Base-by-base conservation (phyloP, 2,113 vertebrate species). In the Hyaena hyaena region DNA sequence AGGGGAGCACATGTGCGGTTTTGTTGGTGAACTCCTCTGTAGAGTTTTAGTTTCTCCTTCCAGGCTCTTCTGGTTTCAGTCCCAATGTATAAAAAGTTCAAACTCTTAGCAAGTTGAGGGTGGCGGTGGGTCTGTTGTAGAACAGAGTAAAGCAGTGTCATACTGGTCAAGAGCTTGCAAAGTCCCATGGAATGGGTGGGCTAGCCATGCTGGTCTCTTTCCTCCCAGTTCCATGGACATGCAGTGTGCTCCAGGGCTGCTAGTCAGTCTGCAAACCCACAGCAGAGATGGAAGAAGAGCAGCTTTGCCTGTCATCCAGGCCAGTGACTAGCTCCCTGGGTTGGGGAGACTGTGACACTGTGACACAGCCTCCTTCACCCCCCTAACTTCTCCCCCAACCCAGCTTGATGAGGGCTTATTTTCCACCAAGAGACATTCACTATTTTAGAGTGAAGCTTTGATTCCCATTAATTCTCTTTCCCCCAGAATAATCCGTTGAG, bases 91-190 rank as follows among this genome's bases (percentile, higher is more conserved):
- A 77, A 76, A 65, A 91, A 90, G 26, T 12, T 53, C 39, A 35
- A 61, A 23, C 5, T 82, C 82, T 63, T 21, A 43, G 9, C 4
- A 73, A 69, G 11, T 21, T 61, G 39, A 28, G 10, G 26, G 10
- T 19, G 5, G 7, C n/a, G 1, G 3, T n/a, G 43, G 50, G 11
- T n/a, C 12, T 10, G 5, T 15, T 10, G 10, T 31, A 33, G 43
- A 33, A 35, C 7, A 50, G 39, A 10, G 24, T 80, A 23, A 68
- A 65, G 5, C 28, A 76, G 48, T 0, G 65, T 33, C 3, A 17
- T 35, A 43, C 81, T 31, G 16, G 43, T 53, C 21, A 68, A 55
- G 26, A 77, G 14, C 43, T 69, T 15, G 73, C 26, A 55, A 4
- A 43, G 7, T 28, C 43, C 53, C 17, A 6, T 21, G 50, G 21